Evolutionary conservation across 92 coral and sea anemone genomes (phyloP), one percentile per base, ranked within the genome.

Genomic region (Zoanthus sociatus): DNA sequence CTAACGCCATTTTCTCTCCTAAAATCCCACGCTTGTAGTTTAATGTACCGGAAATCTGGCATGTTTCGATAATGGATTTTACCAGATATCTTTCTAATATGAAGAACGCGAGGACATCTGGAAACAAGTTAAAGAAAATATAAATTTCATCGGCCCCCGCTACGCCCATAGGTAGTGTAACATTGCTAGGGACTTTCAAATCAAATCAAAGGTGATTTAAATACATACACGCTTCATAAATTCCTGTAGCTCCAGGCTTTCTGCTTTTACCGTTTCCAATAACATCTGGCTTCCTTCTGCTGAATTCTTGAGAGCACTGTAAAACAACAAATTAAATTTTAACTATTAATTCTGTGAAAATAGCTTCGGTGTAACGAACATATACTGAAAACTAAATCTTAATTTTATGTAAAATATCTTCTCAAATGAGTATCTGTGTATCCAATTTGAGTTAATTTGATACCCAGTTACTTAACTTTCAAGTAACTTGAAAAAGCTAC

Each of bases 231-330:
- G 87, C 54, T 90, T 87, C 68, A 87, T 45, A 17, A 89, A 78
- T 44, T 82, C 84, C 55, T 13, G 42, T 26, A 83, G 73, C 45
- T 72, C 86, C 45, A 84, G 54, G 61, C 32, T 63, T n/a, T 72
- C 90, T 11, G 94, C 88, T 42, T 74, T 88, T 63, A 91, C 89
- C 0, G 95, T 81, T 78, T 94, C 95, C 7, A 94, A 79, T 1
- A 94, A 75, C 67, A 89, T 84, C 75, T 89, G 89, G 87, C 98
- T 93, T 46, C 98, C 98, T 9, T 94, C 98, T 61, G 87, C 82
- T 51, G 90, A 90, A 79, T 92, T 84, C 78, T 91, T 89, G 63
- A 94, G 88, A 70, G 89, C 75, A 66, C 98, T 94, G 85, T 4
- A 66, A 82, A 10, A 7, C 5, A 7, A 20, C 10, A 63, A 37